Evolutionary conservation across 2,797 vertebrate genomes (phyloP), one percentile per base, ranked within the genome.

Genomic region (Austrolebias charrua): DNA sequence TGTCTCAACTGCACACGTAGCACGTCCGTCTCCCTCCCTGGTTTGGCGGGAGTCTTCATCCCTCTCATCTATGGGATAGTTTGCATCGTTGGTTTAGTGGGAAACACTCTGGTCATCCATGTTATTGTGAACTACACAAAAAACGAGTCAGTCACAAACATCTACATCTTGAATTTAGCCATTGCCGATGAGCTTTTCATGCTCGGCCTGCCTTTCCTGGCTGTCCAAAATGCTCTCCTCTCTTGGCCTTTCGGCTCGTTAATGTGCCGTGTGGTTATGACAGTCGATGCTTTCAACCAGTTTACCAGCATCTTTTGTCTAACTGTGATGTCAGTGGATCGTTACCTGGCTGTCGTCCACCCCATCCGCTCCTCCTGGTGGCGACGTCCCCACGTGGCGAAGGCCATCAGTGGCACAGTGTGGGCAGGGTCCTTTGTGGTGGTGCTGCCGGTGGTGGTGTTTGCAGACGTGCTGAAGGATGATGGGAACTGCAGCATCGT

Each of bases 281-380:
- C 96, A 0, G 91, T 97, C 55, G 97, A 98, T 0, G 96, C 96
- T 43, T 92, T 98, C 79, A 98, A 98, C 88, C 96, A 98, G 80
- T 98, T 98, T 76, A 98, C 96, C 62, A 96, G 96, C 87, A 95
- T 96, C 86, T 98, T 98, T 83, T 98, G 96, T 78, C 90, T 98
- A 78, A 98, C 95, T 0, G 93, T 97, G 73, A 98, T 98, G 96
- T 98, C 96, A 9, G 93, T 96, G 24, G 97, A 98, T 74, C 95
- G 97, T 24, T 98, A 97, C 86, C 83, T 98, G 82, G 96, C 97
- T 0, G 95, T 98, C 2, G 96, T 96, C 60, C 97, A 97, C 61
- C 97, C 96, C 7, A 92, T 98, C 44, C 95, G 92, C 20, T 95
- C 95, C 0, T 92, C 93, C 51, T 93, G 90, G 68, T 98, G 96